Conservation (phyloP, 2,888 invertebrate species). For the Aphidius colemani region DNA sequence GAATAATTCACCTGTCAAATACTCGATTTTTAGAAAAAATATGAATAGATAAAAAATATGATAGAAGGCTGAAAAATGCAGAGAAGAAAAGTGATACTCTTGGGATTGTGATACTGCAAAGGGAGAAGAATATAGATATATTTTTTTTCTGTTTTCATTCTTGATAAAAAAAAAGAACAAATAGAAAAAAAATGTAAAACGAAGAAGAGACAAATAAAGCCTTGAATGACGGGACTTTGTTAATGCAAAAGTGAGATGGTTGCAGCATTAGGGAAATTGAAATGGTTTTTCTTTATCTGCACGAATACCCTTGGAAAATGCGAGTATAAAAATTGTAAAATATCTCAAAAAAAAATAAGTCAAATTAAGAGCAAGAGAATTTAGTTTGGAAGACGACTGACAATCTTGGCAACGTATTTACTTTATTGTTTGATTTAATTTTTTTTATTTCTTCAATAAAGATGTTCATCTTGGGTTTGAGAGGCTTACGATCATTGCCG, state of each 20-base stretch:
- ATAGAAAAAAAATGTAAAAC: conserved; percentile 19
- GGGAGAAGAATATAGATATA: not conserved
- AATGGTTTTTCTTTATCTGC: conserved; percentile 54
- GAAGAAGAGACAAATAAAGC: conserved; percentile 26
- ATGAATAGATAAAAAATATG: conserved; percentile 7
- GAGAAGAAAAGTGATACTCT: conserved; percentile 31
- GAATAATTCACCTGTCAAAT: conserved; percentile 25
- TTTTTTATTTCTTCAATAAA: conserved; percentile 6
- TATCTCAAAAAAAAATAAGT: conserved; percentile 12
- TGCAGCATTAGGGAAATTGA: conserved; percentile 57
- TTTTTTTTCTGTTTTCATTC: too few species aligned
- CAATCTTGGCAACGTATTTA: conserved; percentile 27
- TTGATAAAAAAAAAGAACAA: conserved; percentile 26
- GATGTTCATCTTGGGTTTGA: conserved; percentile 22
- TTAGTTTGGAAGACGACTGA: conserved; percentile 26
- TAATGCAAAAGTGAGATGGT: conserved; percentile 47
- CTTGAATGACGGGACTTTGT: conserved; percentile 27
- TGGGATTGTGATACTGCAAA: conserved; percentile 10
- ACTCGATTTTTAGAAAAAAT: conserved; percentile 12
- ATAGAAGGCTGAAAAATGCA: conserved; percentile 20
- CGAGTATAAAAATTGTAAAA: conserved; percentile 22
- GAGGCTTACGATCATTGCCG: conserved; percentile 38
- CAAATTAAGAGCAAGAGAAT: conserved; percentile 26
- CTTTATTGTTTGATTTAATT: conserved; percentile 21
- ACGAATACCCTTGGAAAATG: conserved; percentile 28